These are phyloP conservation scores for Thymallus thymallus DNA, from an alignment of 2,113 vertebrate species.

Conservation along the genomic window DNA sequence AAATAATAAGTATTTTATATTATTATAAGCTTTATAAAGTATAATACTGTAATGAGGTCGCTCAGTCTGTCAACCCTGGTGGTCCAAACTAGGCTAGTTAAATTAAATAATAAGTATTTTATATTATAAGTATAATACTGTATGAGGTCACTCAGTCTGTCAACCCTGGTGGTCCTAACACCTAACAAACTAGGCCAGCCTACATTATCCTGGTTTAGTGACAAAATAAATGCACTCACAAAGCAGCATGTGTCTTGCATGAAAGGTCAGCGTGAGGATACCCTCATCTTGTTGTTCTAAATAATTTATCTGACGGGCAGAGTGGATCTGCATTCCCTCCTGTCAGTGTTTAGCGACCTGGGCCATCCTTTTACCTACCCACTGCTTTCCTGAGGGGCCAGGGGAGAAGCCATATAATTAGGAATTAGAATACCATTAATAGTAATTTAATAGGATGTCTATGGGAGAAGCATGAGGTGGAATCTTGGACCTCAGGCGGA, in stretches of 20 bases:
- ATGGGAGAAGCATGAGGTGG: slow-evolving; percentile 12
- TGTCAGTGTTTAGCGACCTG: slow-evolving; percentile 49
- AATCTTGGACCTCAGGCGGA: too few species aligned
- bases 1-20: too few species aligned
- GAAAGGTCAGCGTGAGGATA: slow-evolving; percentile 2
- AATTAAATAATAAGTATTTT: too few species aligned
- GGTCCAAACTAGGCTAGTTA: too few species aligned
- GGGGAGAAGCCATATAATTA: too few species aligned
- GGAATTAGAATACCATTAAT: too few species aligned
- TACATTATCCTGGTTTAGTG: background rate
- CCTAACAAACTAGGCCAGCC: background rate
- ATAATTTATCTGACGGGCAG: slow-evolving; percentile 64
- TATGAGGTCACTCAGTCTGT: too few species aligned
- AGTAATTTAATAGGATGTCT: slow-evolving; percentile 17
- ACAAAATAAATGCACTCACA: background rate
- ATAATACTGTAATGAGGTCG: too few species aligned
- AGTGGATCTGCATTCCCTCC: slow-evolving; percentile 39
- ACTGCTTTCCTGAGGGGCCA: slow-evolving; percentile 12
- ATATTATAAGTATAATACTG: background rate
- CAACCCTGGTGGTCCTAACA: slow-evolving; percentile 6
- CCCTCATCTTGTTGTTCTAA: slow-evolving; percentile 49
- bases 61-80: too few species aligned
- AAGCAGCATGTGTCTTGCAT: slow-evolving; percentile 31
- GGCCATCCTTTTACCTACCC: slow-evolving; percentile 31
- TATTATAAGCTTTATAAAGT: too few species aligned